A percentile compares a stretch with the other conserved stretches of the same genome.
phyloP scores from a whole-genome alignment of 2,113 vertebrate genomes.

The Sebastes schlegelii region DNA sequence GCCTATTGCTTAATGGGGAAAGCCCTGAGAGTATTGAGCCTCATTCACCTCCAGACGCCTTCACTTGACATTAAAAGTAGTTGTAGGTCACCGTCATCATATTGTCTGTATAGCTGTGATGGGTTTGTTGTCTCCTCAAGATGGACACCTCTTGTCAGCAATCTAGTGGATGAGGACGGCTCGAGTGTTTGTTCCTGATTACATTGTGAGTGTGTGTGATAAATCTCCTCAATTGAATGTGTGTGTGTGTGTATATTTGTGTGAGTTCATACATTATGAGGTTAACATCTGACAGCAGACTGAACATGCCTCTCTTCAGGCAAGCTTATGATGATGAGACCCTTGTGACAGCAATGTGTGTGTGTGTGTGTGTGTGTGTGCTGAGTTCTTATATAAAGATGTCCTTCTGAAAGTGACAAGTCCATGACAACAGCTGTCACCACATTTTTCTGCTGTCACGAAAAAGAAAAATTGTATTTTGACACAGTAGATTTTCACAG shows the following conservation, averaged over 20 bases:
- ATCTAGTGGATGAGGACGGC: conserved; percentile 47
- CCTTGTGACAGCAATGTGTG: conserved; percentile 15
- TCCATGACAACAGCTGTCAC: conserved; percentile 34
- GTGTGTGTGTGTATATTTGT: background rate
- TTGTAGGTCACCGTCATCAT: conserved; percentile 37
- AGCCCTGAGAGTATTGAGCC: background rate
- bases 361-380: background rate
- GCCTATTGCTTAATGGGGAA: conserved; percentile 7
- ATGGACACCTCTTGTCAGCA: conserved; percentile 52
- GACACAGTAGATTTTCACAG: background rate
- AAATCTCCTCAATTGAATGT: conserved; percentile 29
- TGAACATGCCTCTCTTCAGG: conserved; percentile 43
- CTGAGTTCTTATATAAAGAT: conserved; percentile 29
- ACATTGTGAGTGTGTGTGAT: conserved; percentile 26
- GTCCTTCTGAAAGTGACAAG: conserved; percentile 39
- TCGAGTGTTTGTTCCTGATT: conserved; percentile 68
- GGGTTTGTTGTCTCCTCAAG: conserved; percentile 49
- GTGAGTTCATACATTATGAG: conserved; percentile 42
- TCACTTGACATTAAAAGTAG: conserved; percentile 42
- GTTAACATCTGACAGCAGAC: conserved; percentile 50
- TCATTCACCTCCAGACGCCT: conserved; percentile 39
- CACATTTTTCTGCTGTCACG: conserved; percentile 15
- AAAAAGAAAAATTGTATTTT: conserved; percentile 24
- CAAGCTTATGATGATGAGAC: conserved; percentile 48
- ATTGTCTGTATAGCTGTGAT: conserved; percentile 49